Percentiles rank a stretch among this genome's conserved stretches.
phyloP scores from a whole-genome alignment of 2,888 invertebrate species.

The Netelia melanura region DNA sequence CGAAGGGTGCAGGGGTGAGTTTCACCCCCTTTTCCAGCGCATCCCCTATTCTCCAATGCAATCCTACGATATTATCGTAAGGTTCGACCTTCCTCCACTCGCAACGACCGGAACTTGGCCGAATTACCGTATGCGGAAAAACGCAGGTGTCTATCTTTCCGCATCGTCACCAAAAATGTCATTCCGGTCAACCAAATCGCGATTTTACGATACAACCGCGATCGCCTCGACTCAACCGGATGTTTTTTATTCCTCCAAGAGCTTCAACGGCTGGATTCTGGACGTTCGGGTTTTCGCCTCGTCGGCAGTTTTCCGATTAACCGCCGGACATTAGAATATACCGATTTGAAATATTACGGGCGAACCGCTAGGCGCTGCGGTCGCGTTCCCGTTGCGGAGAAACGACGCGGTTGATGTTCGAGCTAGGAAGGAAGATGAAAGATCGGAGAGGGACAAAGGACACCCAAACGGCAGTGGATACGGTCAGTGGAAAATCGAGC shows the following conservation, averaged over 20 bases:
- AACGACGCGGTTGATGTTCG: slow-evolving; percentile 56
- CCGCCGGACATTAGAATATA: slow-evolving; percentile 85
- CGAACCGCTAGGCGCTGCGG: slow-evolving; percentile 58
- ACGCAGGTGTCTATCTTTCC: neutral
- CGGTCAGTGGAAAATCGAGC: slow-evolving; percentile 70
- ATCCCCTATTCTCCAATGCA: slow-evolving; percentile 36
- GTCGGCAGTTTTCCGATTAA: slow-evolving; percentile 85
- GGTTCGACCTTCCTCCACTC: neutral
- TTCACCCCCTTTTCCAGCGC: neutral
- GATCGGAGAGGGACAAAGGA: slow-evolving; percentile 68
- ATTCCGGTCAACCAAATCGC: neutral
- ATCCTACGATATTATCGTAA: slow-evolving; percentile 18
- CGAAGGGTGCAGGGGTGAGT: neutral
- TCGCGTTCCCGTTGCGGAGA: slow-evolving; percentile 42
- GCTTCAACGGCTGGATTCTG: slow-evolving; percentile 35
- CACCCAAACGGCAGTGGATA: slow-evolving; percentile 56
- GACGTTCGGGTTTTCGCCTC: slow-evolving; percentile 82
- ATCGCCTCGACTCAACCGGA: neutral
- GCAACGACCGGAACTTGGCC: slow-evolving; percentile 71
- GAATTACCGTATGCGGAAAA: slow-evolving; percentile 79
- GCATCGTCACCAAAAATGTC: neutral
- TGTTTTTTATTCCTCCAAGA: too few species aligned
- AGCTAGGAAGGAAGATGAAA: slow-evolving; percentile 58
- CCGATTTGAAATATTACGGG: slow-evolving; percentile 84
- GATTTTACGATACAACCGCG: neutral